Percentiles rank a stretch among this genome's conserved stretches.
These are phyloP conservation scores for Nyctereutes procyonoides DNA, from an alignment of 2,113 vertebrate genomes.

Conservation along the genomic window DNA sequence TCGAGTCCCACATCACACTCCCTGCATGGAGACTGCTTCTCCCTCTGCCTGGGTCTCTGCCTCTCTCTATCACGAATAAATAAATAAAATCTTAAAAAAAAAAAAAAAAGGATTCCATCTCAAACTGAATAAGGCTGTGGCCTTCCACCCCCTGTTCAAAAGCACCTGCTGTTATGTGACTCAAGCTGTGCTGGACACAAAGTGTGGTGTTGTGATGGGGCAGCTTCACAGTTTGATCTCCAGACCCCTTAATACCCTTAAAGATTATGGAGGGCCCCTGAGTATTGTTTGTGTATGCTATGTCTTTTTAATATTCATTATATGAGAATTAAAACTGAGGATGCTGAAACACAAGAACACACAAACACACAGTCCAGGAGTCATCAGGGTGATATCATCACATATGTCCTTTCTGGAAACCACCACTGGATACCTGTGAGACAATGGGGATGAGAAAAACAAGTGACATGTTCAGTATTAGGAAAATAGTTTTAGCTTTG, in stretches of 20 bases:
- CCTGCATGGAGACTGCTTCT: too few species aligned
- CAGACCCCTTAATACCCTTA: not conserved
- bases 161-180: not conserved
- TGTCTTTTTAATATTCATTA: not conserved
- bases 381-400: not conserved
- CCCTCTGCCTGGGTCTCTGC: too few species aligned
- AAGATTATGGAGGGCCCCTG: not conserved
- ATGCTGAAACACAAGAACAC: not conserved
- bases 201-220: not conserved
- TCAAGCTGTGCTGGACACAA: not conserved
- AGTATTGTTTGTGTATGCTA: not conserved
- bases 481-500: not conserved
- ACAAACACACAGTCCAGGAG: not conserved
- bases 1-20: too few species aligned
- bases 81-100: too few species aligned
- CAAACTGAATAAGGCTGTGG: not conserved
- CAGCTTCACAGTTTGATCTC: not conserved
- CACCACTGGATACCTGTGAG: not conserved
- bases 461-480: not conserved
- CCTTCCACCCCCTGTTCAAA: not conserved
- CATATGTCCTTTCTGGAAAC: constrained; percentile 27
- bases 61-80: too few species aligned
- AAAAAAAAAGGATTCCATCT: too few species aligned
- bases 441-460: not conserved
- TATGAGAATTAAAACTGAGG: constrained; percentile 25